phyloP scores from a whole-genome alignment of 1,140 invertebrate species.

The Trichoplusia ni region DNA sequence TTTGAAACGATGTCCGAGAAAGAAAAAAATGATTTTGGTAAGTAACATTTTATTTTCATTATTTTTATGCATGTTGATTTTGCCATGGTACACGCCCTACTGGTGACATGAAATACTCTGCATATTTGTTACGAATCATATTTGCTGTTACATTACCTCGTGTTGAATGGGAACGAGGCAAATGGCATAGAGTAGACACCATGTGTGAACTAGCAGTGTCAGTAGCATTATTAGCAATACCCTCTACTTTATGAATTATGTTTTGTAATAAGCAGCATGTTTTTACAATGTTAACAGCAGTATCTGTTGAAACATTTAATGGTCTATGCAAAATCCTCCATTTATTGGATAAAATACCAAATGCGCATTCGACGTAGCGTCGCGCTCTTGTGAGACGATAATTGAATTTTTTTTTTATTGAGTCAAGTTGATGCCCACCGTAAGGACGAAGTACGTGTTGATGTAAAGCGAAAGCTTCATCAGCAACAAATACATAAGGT shows the following conservation, averaged over 20 bases:
- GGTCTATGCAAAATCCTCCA: slow-evolving; percentile 64
- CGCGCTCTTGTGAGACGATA: slow-evolving; percentile 68
- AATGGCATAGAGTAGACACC: slow-evolving; percentile 33
- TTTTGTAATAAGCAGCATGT: slow-evolving; percentile 40
- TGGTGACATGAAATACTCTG: slow-evolving; percentile 39
- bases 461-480: slow-evolving; percentile 63
- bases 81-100: slow-evolving; percentile 37
- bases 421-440: slow-evolving; percentile 38
- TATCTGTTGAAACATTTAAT: slow-evolving; percentile 45
- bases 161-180: slow-evolving; percentile 36
- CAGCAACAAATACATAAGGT: slow-evolving; percentile 44
- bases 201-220: slow-evolving; percentile 35
- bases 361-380: slow-evolving; percentile 67
- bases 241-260: slow-evolving; percentile 36
- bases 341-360: slow-evolving; percentile 70
- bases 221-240: slow-evolving; percentile 37
- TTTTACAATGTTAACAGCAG: slow-evolving; percentile 52
- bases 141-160: slow-evolving; percentile 36
- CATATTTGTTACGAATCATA: slow-evolving; percentile 39
- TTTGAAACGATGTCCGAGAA: slow-evolving; percentile 15
- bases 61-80: slow-evolving; percentile 23
- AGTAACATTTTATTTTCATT: slow-evolving; percentile 19
- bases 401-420: slow-evolving; percentile 59
- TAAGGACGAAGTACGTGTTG: slow-evolving; percentile 63
- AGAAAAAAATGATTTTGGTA: slow-evolving; percentile 23